These are phyloP conservation scores for Dynastes grantii DNA, from an alignment of 2,888 invertebrate species.

Conservation along the genomic window DNA sequence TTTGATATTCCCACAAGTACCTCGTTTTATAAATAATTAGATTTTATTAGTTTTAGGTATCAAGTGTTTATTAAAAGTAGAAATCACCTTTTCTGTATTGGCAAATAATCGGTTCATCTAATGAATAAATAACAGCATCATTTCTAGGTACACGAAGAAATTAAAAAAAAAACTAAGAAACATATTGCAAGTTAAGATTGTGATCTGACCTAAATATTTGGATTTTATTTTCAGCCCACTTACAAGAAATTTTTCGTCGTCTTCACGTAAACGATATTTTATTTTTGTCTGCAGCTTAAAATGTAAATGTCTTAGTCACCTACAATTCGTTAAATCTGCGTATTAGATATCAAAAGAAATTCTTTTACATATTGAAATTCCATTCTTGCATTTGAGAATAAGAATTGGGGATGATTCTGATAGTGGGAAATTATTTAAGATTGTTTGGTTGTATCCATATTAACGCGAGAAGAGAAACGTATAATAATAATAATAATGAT, in stretches of 20 bases:
- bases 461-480: too few relatives aligned
- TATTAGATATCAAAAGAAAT: too few relatives aligned
- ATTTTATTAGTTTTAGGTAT: neutral
- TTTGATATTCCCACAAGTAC: neutral
- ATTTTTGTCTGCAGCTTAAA: conserved; percentile 11
- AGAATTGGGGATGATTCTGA: too few relatives aligned
- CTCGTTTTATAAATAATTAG: neutral
- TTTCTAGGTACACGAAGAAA: conserved; percentile 3
- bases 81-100: neutral
- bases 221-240: conserved; percentile 28
- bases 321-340: too few relatives aligned
- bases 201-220: conserved; percentile 42
- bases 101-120: neutral
- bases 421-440: too few relatives aligned
- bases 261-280: conserved; percentile 11
- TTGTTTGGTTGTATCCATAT: too few relatives aligned
- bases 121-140: neutral
- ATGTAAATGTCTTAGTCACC: neutral
- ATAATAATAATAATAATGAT: too few relatives aligned
- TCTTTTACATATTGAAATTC: too few relatives aligned
- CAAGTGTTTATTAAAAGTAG: neutral
- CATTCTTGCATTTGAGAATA: too few relatives aligned
- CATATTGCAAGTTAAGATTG: conserved; percentile 13
- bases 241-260: neutral
- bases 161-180: neutral